Conservation (phyloP, 2,888 invertebrate genomes). For the Troides oblongomaculatus region DNA sequence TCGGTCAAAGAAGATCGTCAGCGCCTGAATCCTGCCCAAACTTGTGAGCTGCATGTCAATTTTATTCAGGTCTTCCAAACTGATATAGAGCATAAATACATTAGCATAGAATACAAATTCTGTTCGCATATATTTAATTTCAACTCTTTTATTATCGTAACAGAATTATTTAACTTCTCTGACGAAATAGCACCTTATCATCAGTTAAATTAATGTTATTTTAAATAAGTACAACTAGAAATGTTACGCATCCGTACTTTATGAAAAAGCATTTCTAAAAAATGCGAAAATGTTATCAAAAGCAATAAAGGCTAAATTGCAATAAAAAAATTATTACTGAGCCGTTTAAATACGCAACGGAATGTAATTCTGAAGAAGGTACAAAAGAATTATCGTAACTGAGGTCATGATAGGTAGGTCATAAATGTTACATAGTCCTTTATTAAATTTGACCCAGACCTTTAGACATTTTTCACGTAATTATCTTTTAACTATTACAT, state of each 20-base stretch:
- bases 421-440: no score
- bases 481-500: no score
- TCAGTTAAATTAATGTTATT: conserved; percentile 19
- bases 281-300: conserved; percentile 11
- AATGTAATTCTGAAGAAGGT: conserved; percentile 39
- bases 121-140: neutral
- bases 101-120: conserved; percentile 17
- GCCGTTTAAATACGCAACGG: conserved; percentile 38
- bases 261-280: neutral
- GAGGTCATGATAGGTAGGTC: conserved; percentile 12
- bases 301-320: conserved; percentile 34
- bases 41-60: conserved; percentile 63
- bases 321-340: conserved; percentile 17
- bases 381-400: conserved; percentile 43
- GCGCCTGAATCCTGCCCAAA: conserved; percentile 49
- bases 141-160: conserved; percentile 26
- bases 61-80: conserved; percentile 33
- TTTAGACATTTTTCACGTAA: no score
- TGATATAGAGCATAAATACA: conserved; percentile 35
- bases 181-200: conserved; percentile 28
- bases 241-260: conserved; percentile 3
- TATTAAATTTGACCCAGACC: no score
- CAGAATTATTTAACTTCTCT: conserved; percentile 21
- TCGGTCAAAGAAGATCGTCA: conserved; percentile 60
- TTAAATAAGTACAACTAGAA: conserved; percentile 4